These are phyloP conservation scores for Thryonomys swinderianus DNA, from an alignment of 2,113 vertebrate species.

Conservation along the genomic window DNA sequence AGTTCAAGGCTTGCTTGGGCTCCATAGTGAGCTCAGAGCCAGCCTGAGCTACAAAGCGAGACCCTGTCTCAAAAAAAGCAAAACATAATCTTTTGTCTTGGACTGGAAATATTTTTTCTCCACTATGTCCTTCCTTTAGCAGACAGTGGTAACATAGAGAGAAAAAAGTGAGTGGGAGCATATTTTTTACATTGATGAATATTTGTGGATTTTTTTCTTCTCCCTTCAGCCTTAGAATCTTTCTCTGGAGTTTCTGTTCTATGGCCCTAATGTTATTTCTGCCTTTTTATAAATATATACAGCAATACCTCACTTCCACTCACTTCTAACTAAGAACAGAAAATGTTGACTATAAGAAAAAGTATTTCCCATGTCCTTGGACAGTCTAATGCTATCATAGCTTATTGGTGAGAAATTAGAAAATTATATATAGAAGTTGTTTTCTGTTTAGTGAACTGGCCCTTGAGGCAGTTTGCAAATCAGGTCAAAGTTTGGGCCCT, in stretches of 20 bases:
- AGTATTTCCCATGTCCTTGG: background rate
- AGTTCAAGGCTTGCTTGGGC: too few relatives aligned
- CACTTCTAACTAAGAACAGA: background rate
- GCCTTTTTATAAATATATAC: background rate
- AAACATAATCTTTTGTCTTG: background rate
- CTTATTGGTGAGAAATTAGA: slow-evolving; percentile 26
- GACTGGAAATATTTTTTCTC: background rate
- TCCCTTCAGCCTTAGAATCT: background rate
- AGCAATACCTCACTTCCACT: slow-evolving; percentile 60
- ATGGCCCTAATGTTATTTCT: background rate
- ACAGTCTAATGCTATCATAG: background rate
- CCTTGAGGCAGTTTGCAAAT: slow-evolving; percentile 30
- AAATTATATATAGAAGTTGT: background rate
- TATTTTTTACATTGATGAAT: background rate
- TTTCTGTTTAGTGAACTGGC: slow-evolving; percentile 5
- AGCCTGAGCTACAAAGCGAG: too few relatives aligned
- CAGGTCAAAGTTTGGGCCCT: background rate
- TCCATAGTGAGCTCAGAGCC: too few relatives aligned
- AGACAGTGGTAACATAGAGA: background rate
- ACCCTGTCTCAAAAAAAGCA: too few relatives aligned
- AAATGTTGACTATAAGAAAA: slow-evolving; percentile 44
- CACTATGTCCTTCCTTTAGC: background rate
- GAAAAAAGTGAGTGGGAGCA: background rate
- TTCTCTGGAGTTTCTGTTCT: slow-evolving; percentile 23
- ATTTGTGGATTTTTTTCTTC: slow-evolving; percentile 9